A percentile compares a stretch with the other conserved stretches of the same genome.
Conservation (phyloP, 2,797 vertebrate species). For the Acanthis flammea region DNA sequence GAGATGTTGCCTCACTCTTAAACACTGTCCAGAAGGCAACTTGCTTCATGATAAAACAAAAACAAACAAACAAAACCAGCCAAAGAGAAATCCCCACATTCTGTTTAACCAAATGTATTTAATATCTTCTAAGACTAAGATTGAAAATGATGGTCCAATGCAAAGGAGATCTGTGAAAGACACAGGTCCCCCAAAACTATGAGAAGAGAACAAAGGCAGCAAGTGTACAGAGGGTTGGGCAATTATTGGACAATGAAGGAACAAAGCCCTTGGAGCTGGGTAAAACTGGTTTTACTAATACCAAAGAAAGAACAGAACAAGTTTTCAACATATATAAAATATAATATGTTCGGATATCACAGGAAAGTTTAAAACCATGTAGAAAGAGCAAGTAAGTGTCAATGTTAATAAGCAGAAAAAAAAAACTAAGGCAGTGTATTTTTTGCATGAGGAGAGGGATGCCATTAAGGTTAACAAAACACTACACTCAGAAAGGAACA, state of each 20-base stretch:
- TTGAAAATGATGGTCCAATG: not conserved
- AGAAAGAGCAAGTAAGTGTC: not conserved
- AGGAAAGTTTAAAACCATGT: not conserved
- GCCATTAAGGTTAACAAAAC: not conserved
- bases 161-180: not conserved
- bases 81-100: not conserved
- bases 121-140: not conserved
- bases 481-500: not conserved
- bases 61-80: not conserved
- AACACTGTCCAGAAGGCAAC: not conserved
- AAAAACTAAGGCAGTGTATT: not conserved
- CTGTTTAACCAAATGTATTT: not conserved
- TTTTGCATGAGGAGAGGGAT: not conserved
- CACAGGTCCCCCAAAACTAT: not conserved
- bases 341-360: not conserved
- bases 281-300: not conserved
- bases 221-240: not conserved
- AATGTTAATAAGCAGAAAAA: not conserved
- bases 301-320: not conserved
- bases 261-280: not conserved
- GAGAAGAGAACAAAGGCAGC: not conserved
- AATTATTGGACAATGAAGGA: not conserved
- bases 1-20: not conserved
- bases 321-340: not conserved
- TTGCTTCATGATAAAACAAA: not conserved